Percentiles rank a stretch among this genome's conserved stretches.
phyloP scores from a whole-genome alignment of 2,113 vertebrate genomes.

The Cervus canadensis region DNA sequence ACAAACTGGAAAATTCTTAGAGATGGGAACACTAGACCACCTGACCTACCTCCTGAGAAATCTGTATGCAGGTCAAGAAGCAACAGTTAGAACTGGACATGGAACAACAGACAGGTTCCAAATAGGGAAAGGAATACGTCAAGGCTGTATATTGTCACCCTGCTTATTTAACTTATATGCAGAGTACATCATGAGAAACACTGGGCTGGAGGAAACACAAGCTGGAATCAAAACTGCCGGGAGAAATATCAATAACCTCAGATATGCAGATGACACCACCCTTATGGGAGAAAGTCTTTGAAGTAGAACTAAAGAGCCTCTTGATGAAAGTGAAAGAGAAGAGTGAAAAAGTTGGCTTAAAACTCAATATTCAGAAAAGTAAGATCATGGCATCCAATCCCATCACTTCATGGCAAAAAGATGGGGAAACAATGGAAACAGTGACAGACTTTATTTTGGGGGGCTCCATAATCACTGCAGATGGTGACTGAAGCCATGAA shows the following conservation, averaged over 20 bases:
- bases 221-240: neutral
- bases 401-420: neutral
- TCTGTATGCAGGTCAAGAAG: neutral
- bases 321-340: neutral
- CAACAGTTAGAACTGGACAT: neutral
- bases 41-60: neutral
- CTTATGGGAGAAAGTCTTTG: neutral
- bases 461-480: neutral
- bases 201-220: neutral
- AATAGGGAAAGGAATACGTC: neutral
- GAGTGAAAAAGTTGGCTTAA: neutral
- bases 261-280: neutral
- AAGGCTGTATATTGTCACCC: neutral
- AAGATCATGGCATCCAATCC: neutral
- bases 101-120: neutral
- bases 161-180: neutral
- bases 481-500: neutral
- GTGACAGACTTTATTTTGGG: neutral
- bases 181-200: neutral
- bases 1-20: neutral
- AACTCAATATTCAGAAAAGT: neutral
- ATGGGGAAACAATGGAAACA: neutral
- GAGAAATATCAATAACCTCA: neutral
- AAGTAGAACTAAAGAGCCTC: neutral
- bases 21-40: neutral